phyloP scores from a whole-genome alignment of 2,888 invertebrate species.

The Phania funesta region DNA sequence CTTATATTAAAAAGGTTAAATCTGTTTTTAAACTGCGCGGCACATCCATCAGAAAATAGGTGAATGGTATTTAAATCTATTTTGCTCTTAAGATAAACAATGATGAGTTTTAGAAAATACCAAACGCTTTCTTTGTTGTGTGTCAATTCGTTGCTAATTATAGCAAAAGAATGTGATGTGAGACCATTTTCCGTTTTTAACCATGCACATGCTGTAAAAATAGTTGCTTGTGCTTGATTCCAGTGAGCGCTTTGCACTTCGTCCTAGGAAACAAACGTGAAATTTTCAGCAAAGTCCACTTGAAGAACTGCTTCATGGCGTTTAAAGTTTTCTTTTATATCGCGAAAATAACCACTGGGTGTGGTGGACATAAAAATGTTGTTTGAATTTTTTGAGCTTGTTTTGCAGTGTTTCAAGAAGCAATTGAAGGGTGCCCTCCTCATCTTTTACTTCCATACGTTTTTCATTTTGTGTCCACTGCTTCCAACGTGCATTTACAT shows the following conservation, averaged over 20 bases:
- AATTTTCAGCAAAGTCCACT: slow-evolving; percentile 28
- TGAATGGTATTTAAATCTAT: too few species aligned
- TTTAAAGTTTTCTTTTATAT: slow-evolving; percentile 6
- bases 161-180: slow-evolving; percentile 34
- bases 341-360: not conserved
- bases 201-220: slow-evolving; percentile 28
- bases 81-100: too few species aligned
- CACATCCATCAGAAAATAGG: too few species aligned
- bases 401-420: slow-evolving; percentile 1
- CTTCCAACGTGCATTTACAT: not conserved
- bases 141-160: slow-evolving; percentile 21
- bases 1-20: too few species aligned
- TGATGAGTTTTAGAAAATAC: slow-evolving; percentile 14
- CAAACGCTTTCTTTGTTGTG: slow-evolving; percentile 37
- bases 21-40: too few species aligned
- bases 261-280: slow-evolving; percentile 32
- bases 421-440: not conserved
- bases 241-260: slow-evolving; percentile 10
- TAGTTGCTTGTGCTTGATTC: slow-evolving; percentile 26
- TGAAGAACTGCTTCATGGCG: slow-evolving; percentile 3
- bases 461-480: slow-evolving; percentile 23
- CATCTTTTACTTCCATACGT: slow-evolving; percentile 19
- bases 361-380: slow-evolving; percentile 18
- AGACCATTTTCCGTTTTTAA: slow-evolving; percentile 5
- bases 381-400: slow-evolving; percentile 28